Percentiles rank a stretch among this genome's conserved stretches.
phyloP scores from a whole-genome alignment of 2,888 invertebrate species.

The Folsomia candida region DNA sequence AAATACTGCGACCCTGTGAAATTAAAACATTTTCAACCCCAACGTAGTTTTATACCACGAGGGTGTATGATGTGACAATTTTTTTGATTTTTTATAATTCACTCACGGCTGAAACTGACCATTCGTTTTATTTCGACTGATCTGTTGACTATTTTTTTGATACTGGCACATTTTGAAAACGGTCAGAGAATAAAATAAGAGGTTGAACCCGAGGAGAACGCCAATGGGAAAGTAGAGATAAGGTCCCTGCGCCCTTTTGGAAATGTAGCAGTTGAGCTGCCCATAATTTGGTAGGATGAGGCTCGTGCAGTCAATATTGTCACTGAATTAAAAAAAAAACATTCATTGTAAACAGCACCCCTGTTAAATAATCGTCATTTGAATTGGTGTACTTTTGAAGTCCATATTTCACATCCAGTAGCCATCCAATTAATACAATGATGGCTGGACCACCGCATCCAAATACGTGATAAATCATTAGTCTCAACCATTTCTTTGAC shows the following conservation, averaged over 20 bases:
- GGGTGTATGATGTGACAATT: background rate
- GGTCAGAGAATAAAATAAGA: slow-evolving; percentile 31
- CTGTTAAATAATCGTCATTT: background rate
- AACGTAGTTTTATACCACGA: background rate
- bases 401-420: slow-evolving; percentile 24
- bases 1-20: slow-evolving; percentile 29
- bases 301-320: slow-evolving; percentile 35
- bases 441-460: slow-evolving; percentile 26
- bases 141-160: slow-evolving; percentile 30
- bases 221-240: slow-evolving; percentile 37
- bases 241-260: slow-evolving; percentile 36
- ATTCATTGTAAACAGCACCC: background rate
- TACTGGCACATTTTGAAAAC: slow-evolving; percentile 37
- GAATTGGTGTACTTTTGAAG: slow-evolving; percentile 25
- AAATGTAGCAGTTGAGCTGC: slow-evolving; percentile 39
- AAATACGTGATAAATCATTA: slow-evolving; percentile 22
- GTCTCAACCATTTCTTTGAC: slow-evolving; percentile 26
- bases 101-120: slow-evolving; percentile 32
- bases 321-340: slow-evolving; percentile 20
- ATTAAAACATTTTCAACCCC: slow-evolving; percentile 2
- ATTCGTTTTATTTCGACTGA: slow-evolving; percentile 18
- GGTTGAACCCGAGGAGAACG: slow-evolving; percentile 27
- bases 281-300: slow-evolving; percentile 40
- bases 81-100: background rate
- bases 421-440: slow-evolving; percentile 18